Base-by-base conservation (phyloP, 2,113 vertebrate genomes). In the Cyphomyrus discorhynchus region DNA sequence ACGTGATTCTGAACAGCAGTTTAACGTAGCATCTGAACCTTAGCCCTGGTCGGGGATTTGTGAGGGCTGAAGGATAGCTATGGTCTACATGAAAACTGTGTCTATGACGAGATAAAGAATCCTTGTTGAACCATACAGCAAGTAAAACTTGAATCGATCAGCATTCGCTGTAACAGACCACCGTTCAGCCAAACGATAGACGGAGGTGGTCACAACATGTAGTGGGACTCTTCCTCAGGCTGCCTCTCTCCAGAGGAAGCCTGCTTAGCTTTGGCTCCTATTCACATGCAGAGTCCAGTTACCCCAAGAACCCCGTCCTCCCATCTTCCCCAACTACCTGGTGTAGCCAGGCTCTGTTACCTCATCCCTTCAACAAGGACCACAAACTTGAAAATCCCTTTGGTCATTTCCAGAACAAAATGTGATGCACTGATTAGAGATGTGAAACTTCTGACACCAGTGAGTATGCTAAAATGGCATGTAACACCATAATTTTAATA, bases 111-210 rank as follows among this genome's bases (percentile, higher is more conserved):
- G 85, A 85, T 52, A 85, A 86, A 90, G 2, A 42, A 84, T 74
- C 89, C 84, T 87, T 88, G 89, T 70, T 90, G n/a, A 89, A 89
- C 46, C 74, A 53, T 88, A 39, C 42, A 47, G 39, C 39, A 80
- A 80, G 66, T 89, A 91, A 91, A 94, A 94, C 92, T 94, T 93
- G 93, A 94, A 92, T 91, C 62, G 88, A 90, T 92, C 90, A 92
- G 92, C 70, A 31, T 53, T 89, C 27, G n/a, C 47, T 86, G 89
- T 90, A 80, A 77, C 86, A n/a, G 83, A 86, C 21, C 39, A 47
- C 8, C 39, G 11, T 89, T 88, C 3, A 50, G 82, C 27, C 49
- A 15, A 56, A 50, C 27, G 31, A 87, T 49, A 50, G 52, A 82
- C 50, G 56, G 85, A 77, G 70, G 80, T 85, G 4, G 27, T 19